Evolutionary conservation across 2,797 vertebrate species (phyloP).

Genomic region (Glyptemys insculpta): DNA sequence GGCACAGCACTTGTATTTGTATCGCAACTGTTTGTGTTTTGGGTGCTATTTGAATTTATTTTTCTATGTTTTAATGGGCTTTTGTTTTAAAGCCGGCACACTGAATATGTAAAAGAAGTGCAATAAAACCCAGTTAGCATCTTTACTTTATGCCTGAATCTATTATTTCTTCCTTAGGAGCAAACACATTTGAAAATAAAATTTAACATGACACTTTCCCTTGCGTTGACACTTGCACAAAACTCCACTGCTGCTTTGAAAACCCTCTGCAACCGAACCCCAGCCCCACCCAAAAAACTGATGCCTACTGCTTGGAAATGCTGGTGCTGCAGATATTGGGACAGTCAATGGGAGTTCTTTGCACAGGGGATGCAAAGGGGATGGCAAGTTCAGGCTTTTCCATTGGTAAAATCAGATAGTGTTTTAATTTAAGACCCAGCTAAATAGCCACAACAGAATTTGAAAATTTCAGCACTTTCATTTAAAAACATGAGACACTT

Average conservation of each 20-base stretch:
- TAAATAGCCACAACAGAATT: not conserved
- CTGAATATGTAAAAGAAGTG: not conserved
- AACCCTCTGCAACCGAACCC: not conserved
- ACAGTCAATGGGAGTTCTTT: not conserved
- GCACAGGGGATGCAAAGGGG: not conserved
- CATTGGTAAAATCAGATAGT: not conserved
- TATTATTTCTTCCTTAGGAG: not conserved
- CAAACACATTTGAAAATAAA: conserved; percentile 12
- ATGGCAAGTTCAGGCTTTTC: not conserved
- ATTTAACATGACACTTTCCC: rapidly evolving
- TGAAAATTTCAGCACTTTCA: not conserved
- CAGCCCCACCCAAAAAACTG: not conserved
- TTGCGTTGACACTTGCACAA: not conserved
- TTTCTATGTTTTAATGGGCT: not conserved
- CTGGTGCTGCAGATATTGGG: not conserved
- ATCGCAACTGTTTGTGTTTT: not conserved
- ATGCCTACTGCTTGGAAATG: not conserved
- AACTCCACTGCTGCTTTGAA: not conserved
- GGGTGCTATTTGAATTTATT: not conserved
- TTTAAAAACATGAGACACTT: not conserved
- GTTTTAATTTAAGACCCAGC: not conserved
- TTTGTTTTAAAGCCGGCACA: not conserved
- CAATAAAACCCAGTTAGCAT: not conserved
- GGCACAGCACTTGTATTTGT: not conserved
- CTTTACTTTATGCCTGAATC: not conserved